phyloP scores from a whole-genome alignment of 1,140 invertebrate genomes.

The Cherax destructor region DNA sequence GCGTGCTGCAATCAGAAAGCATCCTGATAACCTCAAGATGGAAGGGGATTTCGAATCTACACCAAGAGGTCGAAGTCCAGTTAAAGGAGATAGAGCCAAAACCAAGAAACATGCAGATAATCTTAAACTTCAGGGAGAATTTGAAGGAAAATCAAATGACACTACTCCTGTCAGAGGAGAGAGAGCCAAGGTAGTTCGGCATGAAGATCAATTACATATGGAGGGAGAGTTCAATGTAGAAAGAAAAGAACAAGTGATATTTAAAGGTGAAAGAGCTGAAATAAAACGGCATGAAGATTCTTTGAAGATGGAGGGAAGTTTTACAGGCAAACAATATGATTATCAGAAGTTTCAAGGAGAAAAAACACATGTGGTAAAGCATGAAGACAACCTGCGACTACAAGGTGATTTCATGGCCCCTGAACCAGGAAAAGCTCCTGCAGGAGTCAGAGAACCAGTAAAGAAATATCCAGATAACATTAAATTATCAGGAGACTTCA shows the following conservation, averaged over 20 bases:
- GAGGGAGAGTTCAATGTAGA: conserved; percentile 80
- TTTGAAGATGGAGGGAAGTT: conserved; percentile 79
- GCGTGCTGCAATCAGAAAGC: conserved; percentile 76
- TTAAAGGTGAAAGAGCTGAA: conserved; percentile 76
- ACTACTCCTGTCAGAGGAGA: conserved; percentile 51
- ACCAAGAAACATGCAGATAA: conserved; percentile 75
- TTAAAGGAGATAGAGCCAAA: conserved; percentile 69
- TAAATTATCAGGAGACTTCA: conserved; percentile 79
- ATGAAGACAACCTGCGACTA: conserved; percentile 72
- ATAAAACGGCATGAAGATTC: conserved; percentile 78
- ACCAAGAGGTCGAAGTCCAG: conserved; percentile 60
- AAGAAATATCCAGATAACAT: conserved; percentile 78
- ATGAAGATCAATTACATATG: conserved; percentile 78
- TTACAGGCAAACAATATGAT: conserved; percentile 53
- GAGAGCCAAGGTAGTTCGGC: conserved; percentile 73
- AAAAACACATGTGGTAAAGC: conserved; percentile 65
- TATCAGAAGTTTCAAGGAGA: conserved; percentile 62
- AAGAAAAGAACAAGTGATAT: conserved; percentile 56
- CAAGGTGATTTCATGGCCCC: conserved; percentile 71
- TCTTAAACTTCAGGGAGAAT: conserved; percentile 74
- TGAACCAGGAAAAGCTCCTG: conserved; percentile 25
- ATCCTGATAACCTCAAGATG: conserved; percentile 77
- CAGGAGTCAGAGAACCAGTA: conserved; percentile 44
- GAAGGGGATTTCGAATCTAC: conserved; percentile 78
- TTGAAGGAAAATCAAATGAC: conserved; percentile 64